Evolutionary conservation across 2,113 vertebrate genomes (phyloP), one percentile per base, ranked within the genome.

Genomic region (Hippocampus comes): DNA sequence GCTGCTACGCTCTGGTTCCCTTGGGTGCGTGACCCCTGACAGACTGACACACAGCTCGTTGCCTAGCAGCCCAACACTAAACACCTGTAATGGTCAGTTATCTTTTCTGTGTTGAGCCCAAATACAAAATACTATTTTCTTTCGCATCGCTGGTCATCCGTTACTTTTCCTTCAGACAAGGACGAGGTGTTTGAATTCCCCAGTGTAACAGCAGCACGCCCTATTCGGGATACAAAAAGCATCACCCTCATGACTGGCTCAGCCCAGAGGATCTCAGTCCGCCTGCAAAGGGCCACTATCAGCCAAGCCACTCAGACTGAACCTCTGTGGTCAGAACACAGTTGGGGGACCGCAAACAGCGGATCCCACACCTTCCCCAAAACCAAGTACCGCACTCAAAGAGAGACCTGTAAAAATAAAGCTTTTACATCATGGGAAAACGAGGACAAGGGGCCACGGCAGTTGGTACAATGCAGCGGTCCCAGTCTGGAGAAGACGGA

Each of bases 311-410:
- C 96, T 0, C 97, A 98, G 90, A 98, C 95, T 0, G 96, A 99
- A 43, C 95, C 95, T 0, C 87, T 96, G 57, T 98, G 96, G 96
- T 87, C 94, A 0, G 94, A 97, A n/a, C 87, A 93, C 21, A 89
- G 89, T 78, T 98, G 96, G 95, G 83, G 74, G 8, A 70, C 34
- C 2, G 41, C 76, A 0, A 93, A 95, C 53, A 87, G 92, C 0
- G 95, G 96, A 38, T 95, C 95, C 12, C 97, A 99, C 79, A 99
- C 97, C 21, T 99, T 99, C 78, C 97, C 97, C 63, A 99, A 97
- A 90, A 97, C 96, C 94, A 96, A 95, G 81, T 95, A 93, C 82
- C 95, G 94, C 68, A 92, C 94, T 82, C 93, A 94, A 0, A 88
- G 94, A 59, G 97, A 96, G 90, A 65, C 88, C 21, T 90, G 93